These are phyloP conservation scores for Penelope pileata DNA, from an alignment of 2,113 vertebrate species.

Conservation along the genomic window DNA sequence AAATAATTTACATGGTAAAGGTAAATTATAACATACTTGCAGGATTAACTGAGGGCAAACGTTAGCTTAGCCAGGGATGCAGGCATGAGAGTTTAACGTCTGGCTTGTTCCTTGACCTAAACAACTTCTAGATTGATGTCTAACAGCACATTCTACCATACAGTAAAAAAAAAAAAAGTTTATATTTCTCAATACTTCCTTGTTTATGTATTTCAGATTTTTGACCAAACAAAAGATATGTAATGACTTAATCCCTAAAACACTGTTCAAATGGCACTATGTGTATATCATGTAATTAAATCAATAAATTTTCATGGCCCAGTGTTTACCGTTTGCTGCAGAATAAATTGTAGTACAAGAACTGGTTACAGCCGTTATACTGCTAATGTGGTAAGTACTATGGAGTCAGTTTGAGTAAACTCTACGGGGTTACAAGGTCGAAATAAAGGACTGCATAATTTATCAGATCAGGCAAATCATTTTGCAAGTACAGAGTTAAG, in stretches of 20 bases:
- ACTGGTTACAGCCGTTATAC: conserved; percentile 19
- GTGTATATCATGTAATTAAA: conserved; percentile 36
- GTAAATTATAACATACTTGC: neutral
- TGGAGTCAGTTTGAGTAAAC: conserved; percentile 70
- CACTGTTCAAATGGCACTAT: conserved; percentile 35
- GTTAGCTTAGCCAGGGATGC: neutral
- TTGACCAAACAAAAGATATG: conserved; percentile 30
- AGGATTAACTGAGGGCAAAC: neutral
- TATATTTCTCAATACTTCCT: conserved; percentile 32
- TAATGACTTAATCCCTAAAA: conserved; percentile 21
- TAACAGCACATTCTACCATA: neutral
- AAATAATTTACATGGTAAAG: conserved; percentile 14
- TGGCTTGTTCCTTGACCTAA: conserved; percentile 16
- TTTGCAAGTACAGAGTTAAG: conserved; percentile 70
- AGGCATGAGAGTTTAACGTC: neutral
- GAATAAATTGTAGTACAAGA: conserved; percentile 47
- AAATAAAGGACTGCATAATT: conserved; percentile 78
- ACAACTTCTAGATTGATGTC: conserved; percentile 4
- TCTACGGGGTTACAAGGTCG: conserved; percentile 68
- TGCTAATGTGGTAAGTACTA: conserved; percentile 60
- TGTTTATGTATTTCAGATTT: conserved; percentile 55
- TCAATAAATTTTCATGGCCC: conserved; percentile 49
- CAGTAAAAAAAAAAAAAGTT: conserved; percentile 37
- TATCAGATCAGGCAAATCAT: conserved; percentile 74
- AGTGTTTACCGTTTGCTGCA: conserved; percentile 46